Evolutionary conservation across 2,888 invertebrate species (phyloP), one percentile per base, ranked within the genome.

Genomic region (Ceraclea dissimilis): DNA sequence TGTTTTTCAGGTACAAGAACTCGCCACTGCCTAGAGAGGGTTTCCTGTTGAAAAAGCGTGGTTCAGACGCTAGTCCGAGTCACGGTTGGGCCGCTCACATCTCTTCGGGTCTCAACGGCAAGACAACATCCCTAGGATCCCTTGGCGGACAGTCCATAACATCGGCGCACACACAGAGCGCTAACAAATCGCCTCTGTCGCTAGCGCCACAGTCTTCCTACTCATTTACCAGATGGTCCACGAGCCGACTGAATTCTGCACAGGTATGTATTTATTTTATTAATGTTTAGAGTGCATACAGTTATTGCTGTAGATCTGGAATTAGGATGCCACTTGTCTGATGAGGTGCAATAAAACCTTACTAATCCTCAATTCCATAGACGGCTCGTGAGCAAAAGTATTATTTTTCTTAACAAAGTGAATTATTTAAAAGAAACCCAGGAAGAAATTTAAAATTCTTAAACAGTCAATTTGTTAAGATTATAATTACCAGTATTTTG

Each of bases 81-180:
- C 81, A 79, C 66, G 81, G 78, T 65, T 76, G 78, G 64, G 78
- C 71, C 69, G 70, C 70, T 54, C 76, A 79, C 64, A 85, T 85
- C 11, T 70, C 70, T 53, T 76, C 79, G 64, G 85, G 85, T 11
- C 81, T 89, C 66, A 86, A 87, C 71, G 87, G 87, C 64, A 92
- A 91, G 78, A 92, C 92, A 63, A 91, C 92, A 49, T 92, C 92
- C 49, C 80, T 92, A 58, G 88, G 86, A 69, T 88, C 88, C 66
- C 79, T 89, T 63, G 84, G 66, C 73, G 50, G 44, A 17, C 33
- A 26, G 34, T 74, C 74, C 56, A 13, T 34, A 11, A 2, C 18
- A 13, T 34, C 22, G 17, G 75, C 76, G 58, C 70, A 75, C n/a
- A 75, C 75, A 1, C 76, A 76, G 0, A 75, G 75, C 63, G 74